These are phyloP conservation scores for Trichonephila clavata DNA, from an alignment of 1,140 invertebrate genomes.

Conservation along the genomic window DNA sequence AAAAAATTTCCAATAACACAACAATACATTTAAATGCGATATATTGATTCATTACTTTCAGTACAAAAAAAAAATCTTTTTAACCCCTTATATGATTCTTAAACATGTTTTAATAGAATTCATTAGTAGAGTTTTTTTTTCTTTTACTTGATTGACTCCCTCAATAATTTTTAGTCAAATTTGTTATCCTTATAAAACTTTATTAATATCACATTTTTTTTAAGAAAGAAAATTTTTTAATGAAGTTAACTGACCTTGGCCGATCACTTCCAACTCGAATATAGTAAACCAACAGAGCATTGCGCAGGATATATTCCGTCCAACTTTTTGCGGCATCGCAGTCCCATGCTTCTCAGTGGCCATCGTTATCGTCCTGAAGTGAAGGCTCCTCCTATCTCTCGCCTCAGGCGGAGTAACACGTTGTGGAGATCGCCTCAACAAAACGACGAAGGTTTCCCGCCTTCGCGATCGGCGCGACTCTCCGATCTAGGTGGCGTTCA, in stretches of 20 bases:
- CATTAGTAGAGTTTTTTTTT: no score
- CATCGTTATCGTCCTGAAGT: constrained; percentile 40
- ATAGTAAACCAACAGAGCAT: constrained; percentile 68
- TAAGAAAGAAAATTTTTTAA: no score
- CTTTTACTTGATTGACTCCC: no score
- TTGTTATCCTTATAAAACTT: no score
- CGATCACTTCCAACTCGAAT: constrained; percentile 40
- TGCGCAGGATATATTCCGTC: constrained; percentile 60
- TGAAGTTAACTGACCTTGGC: constrained; percentile 48
- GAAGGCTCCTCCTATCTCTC: constrained; percentile 51
- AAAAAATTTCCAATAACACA: no score
- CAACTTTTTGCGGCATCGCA: constrained; percentile 42
- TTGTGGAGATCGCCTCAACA: constrained; percentile 54
- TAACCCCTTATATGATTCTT: no score
- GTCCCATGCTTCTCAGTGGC: constrained; percentile 37
- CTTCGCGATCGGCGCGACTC: constrained; percentile 67
- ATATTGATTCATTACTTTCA: no score
- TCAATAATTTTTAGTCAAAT: no score
- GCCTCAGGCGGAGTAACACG: constrained; percentile 68
- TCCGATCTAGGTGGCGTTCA: constrained; percentile 25
- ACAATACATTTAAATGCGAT: no score
- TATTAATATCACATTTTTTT: no score
- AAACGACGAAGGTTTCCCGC: constrained; percentile 70
- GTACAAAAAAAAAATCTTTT: no score
- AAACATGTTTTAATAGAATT: no score